These are phyloP conservation scores for Eulemur coronatus DNA, from an alignment of 2,797 vertebrate species.

Conservation along the genomic window DNA sequence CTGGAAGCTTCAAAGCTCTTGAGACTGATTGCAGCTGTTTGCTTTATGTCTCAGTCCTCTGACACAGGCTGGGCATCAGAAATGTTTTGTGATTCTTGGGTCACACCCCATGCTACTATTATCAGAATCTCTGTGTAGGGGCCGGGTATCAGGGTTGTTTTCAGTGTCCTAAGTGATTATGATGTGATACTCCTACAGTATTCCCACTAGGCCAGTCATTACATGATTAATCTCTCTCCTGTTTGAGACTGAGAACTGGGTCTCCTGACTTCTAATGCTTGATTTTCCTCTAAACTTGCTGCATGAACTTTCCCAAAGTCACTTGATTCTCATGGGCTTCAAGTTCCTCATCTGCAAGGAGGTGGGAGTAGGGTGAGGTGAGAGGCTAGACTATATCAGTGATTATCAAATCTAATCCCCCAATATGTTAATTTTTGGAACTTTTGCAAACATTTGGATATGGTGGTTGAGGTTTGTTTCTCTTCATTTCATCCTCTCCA, in stretches of 20 bases:
- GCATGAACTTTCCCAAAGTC: not conserved
- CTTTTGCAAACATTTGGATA: not conserved
- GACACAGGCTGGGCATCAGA: not conserved
- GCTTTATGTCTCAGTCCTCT: not conserved
- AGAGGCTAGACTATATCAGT: not conserved
- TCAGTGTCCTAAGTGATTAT: not conserved
- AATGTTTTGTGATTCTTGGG: not conserved
- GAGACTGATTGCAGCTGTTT: not conserved
- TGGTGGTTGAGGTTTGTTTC: not conserved
- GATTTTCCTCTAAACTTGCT: not conserved
- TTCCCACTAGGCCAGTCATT: not conserved
- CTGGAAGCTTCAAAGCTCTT: not conserved
- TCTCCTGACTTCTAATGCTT: not conserved
- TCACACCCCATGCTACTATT: not conserved
- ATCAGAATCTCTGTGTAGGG: not conserved
- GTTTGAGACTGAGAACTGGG: not conserved
- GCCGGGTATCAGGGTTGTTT: not conserved
- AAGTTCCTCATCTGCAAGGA: not conserved
- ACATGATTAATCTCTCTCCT: not conserved
- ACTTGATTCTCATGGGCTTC: not conserved
- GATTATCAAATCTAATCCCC: not conserved
- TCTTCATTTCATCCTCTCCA: not conserved
- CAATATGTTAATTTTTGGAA: not conserved
- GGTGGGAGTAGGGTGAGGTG: not conserved
- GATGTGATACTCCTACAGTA: not conserved